These are phyloP conservation scores for Pterophyllum scalare DNA, from an alignment of 2,113 vertebrate species.

Conservation along the genomic window DNA sequence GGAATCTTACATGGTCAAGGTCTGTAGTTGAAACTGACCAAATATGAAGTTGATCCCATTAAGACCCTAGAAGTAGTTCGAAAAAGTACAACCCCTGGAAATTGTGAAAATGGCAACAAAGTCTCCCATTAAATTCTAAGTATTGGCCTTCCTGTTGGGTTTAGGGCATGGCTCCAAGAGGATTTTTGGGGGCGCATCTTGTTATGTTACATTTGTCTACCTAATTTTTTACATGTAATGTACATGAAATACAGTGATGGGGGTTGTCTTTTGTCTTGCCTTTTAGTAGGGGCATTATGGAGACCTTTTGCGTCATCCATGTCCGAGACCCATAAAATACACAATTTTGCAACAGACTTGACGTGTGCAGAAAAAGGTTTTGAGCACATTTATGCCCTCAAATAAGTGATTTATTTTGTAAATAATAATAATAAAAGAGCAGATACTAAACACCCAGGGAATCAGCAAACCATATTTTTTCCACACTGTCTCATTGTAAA, in stretches of 20 bases:
- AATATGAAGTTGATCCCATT: not conserved
- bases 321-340: not conserved
- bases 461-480: not conserved
- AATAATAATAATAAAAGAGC: not conserved
- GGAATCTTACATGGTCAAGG: too few relatives aligned
- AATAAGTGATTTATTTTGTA: not conserved
- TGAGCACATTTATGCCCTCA: not conserved
- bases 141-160: not conserved
- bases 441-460: not conserved
- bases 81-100: not conserved
- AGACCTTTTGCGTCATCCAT: not conserved
- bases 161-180: not conserved
- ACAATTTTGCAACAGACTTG: not conserved
- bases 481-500: constrained; percentile 4
- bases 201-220: not conserved
- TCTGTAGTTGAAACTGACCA: too few relatives aligned
- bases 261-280: not conserved
- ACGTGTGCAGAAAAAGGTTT: not conserved
- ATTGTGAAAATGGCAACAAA: not conserved
- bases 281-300: not conserved
- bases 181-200: not conserved
- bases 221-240: not conserved
- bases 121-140: not conserved
- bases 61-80: not conserved
- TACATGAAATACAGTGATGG: not conserved